These are phyloP conservation scores for Drosophila antonietae DNA, from an alignment of 2,888 invertebrate genomes.

Conservation along the genomic window DNA sequence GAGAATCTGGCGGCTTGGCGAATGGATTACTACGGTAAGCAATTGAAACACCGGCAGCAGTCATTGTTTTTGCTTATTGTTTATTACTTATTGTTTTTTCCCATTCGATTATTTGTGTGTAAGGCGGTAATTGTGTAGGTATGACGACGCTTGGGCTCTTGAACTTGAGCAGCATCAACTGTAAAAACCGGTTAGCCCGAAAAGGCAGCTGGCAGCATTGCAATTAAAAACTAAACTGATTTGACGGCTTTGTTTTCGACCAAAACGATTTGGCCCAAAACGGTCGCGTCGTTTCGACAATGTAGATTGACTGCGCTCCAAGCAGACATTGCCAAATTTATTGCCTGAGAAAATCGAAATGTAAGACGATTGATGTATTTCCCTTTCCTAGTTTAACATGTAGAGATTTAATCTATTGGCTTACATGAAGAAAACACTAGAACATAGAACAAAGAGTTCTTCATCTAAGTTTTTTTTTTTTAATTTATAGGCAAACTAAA, in stretches of 20 bases:
- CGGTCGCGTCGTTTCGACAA: slow-evolving; percentile 6
- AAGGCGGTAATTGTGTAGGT: slow-evolving; percentile 9
- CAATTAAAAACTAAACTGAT: slow-evolving; percentile 50
- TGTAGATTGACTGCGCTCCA: slow-evolving; percentile 17
- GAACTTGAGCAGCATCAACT: slow-evolving; percentile 48
- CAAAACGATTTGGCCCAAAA: slow-evolving; percentile 29
- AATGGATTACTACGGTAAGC: slow-evolving; percentile 37
- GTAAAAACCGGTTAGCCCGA: slow-evolving; percentile 51
- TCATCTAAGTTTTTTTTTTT: background rate
- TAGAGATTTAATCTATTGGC: background rate
- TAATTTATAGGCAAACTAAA: background rate
- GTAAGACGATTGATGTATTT: background rate
- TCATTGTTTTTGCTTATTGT: slow-evolving; percentile 5
- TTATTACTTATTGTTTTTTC: slow-evolving; percentile 25
- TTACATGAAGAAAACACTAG: background rate
- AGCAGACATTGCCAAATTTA: slow-evolving; percentile 11
- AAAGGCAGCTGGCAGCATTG: slow-evolving; percentile 23
- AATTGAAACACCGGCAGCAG: slow-evolving; percentile 39
- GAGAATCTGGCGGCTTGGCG: slow-evolving; percentile 58
- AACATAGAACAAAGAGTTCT: background rate
- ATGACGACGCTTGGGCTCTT: slow-evolving; percentile 25
- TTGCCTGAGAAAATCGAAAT: slow-evolving; percentile 4
- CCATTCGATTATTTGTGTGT: slow-evolving; percentile 3
- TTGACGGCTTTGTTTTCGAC: slow-evolving; percentile 36
- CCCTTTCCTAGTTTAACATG: background rate